Evolutionary conservation across 2,888 invertebrate genomes (phyloP).

Genomic region (Nemapogon koenigi): DNA sequence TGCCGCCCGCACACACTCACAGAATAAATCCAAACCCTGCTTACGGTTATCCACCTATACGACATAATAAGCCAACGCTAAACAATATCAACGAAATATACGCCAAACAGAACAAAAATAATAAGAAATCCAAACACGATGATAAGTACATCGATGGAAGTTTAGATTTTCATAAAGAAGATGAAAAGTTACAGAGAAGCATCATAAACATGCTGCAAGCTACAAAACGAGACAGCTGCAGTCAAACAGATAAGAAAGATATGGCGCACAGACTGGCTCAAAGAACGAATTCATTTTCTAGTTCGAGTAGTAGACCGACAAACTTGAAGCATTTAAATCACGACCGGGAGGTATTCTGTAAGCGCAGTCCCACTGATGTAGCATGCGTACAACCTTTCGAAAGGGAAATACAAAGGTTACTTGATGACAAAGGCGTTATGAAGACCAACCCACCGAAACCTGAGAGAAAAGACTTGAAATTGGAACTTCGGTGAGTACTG

Average conservation of each 20-base stretch:
- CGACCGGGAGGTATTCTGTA: constrained; percentile 49
- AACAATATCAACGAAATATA: constrained; percentile 47
- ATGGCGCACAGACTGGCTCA: constrained; percentile 41
- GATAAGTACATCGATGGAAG: constrained; percentile 46
- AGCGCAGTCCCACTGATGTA: constrained; percentile 55
- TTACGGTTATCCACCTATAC: constrained; percentile 67
- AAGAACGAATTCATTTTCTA: constrained; percentile 58
- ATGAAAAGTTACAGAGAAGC: constrained; percentile 53
- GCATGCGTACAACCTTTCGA: constrained; percentile 74
- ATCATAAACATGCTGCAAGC: constrained; percentile 60
- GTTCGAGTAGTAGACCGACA: constrained; percentile 53
- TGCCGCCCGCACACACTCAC: constrained; percentile 46
- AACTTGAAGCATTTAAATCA: constrained; percentile 63
- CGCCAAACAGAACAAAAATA: constrained; percentile 40
- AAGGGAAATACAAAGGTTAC: constrained; percentile 78
- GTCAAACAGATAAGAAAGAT: constrained; percentile 72
- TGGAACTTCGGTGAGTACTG: constrained; percentile 61
- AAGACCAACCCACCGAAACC: constrained; percentile 67
- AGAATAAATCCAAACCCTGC: constrained; percentile 62
- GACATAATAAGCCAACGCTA: constrained; percentile 37
- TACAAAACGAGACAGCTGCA: constrained; percentile 67
- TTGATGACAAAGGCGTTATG: constrained; percentile 73
- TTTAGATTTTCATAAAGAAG: constrained; percentile 47
- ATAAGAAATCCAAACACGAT: constrained; percentile 43
- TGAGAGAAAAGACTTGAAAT: constrained; percentile 67